Evolutionary conservation across 2,113 vertebrate species (phyloP).

Genomic region (Alaudala cheleensis): DNA sequence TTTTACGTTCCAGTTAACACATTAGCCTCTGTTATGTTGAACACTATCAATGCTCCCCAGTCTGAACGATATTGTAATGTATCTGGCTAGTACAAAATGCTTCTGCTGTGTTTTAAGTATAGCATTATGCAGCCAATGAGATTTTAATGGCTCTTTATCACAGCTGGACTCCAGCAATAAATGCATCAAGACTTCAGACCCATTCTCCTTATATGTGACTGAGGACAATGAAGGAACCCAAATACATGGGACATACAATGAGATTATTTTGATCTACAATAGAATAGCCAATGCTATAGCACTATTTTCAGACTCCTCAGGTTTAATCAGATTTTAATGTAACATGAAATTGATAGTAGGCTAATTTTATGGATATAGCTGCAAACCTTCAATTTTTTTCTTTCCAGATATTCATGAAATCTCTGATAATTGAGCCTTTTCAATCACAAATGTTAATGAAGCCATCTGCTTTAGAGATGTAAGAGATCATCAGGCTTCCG

Average conservation of each 20-base stretch:
- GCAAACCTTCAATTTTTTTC: conserved; percentile 35
- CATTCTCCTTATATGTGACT: conserved; percentile 4
- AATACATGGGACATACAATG: conserved; percentile 44
- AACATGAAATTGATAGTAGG: conserved; percentile 54
- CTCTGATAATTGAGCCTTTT: conserved; percentile 10
- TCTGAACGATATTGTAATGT: background rate
- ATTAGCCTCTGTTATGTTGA: background rate
- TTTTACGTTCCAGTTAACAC: background rate
- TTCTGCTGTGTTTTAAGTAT: conserved; percentile 43
- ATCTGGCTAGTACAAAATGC: conserved; percentile 27
- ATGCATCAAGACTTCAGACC: conserved; percentile 3
- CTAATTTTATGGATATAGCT: conserved; percentile 17
- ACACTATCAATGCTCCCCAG: background rate
- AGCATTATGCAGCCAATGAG: conserved; percentile 21
- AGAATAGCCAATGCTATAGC: conserved; percentile 1
- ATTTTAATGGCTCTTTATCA: conserved; percentile 60
- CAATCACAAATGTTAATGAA: background rate
- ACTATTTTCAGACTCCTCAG: conserved; percentile 43
- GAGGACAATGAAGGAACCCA: background rate
- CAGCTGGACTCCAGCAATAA: conserved; percentile 37
- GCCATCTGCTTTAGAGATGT: conserved; percentile 8
- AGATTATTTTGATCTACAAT: conserved; percentile 57
- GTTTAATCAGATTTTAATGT: conserved; percentile 61
- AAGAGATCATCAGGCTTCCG: background rate
- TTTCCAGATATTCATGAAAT: conserved; percentile 44